A percentile compares a stretch with the other conserved stretches of the same genome.
Conservation (phyloP, 1,140 invertebrate species). For the Microplitis demolitor region DNA sequence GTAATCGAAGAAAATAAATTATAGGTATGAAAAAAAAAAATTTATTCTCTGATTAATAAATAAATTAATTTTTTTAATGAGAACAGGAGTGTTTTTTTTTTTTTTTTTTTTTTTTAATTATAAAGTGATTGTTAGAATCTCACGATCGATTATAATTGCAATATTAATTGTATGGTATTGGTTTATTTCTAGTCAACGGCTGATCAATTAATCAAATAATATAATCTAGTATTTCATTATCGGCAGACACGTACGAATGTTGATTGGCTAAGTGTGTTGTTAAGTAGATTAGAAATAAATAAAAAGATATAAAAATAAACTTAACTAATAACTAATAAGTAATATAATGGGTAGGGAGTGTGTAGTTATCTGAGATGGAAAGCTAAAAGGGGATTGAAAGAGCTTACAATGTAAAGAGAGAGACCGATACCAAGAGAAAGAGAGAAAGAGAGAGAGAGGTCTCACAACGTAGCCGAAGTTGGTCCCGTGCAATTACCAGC, state of each 20-base stretch:
- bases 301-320: slow-evolving; percentile 12
- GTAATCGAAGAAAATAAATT: too few species aligned
- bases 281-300: not conserved
- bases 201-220: slow-evolving; percentile 26
- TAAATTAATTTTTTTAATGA: too few species aligned
- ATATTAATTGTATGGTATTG: not conserved
- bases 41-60: too few species aligned
- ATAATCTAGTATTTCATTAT: slow-evolving; percentile 14
- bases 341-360: not conserved
- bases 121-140: too few species aligned
- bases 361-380: not conserved
- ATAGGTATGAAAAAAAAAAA: too few species aligned
- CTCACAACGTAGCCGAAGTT: not conserved
- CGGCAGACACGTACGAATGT: slow-evolving; percentile 22
- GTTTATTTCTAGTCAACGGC: slow-evolving; percentile 1
- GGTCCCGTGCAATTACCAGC: slow-evolving; percentile 31
- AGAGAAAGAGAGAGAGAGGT: not conserved
- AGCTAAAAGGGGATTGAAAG: not conserved
- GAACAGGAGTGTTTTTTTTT: too few species aligned
- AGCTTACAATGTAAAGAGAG: not conserved
- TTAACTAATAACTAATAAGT: slow-evolving; percentile 12
- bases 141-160: too few species aligned
- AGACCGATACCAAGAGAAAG: too few species aligned
- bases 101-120: too few species aligned
- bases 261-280: not conserved